Evolutionary conservation across 2,113 vertebrate species (phyloP), one percentile per base, ranked within the genome.

Genomic region (Bubo scandiacus): DNA sequence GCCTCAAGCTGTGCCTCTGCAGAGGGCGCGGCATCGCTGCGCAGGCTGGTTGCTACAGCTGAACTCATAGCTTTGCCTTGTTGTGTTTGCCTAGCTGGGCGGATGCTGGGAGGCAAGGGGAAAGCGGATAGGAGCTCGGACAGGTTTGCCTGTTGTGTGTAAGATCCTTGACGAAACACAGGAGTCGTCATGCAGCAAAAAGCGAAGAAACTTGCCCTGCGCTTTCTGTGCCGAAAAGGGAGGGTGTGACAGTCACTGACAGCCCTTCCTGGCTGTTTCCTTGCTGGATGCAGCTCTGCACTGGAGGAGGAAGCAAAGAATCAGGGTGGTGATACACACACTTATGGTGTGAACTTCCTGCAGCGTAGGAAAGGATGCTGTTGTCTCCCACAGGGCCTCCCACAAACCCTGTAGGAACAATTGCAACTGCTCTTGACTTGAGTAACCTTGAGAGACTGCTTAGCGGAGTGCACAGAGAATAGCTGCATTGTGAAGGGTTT

Each of bases 311-410:
- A 83, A 83, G 19, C 0, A 8, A 42, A 29, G 66, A 55, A 15
- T 59, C 32, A 36, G 43, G 27, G 27, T 0, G 0, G 47, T 21
- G 43, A 65, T 49, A 11, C 26, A 67, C 5, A 2, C 0, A 0
- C 20, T 38, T 34, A 11, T 2, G 11, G 34, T 45, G 45, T 63
- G 72, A 81, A 20, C 51, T 67, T 92, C 83, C 80, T 79, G 57
- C 6, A 16, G 42, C 0, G 0, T 16, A 42, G 67, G 58, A 80
- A 78, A 83, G 22, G 92, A 88, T 88, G 72, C 71, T 77, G 42
- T 14, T 94, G 4, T 38, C 30, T 77, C n/a, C 71, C 13, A 30
- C 29, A 71, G 40, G 90, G 18, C 47, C 51, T 75, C 49, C 62
- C 30, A 34, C 70, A 86, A 86, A 26, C 18, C 25, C 36, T 34